phyloP scores from a whole-genome alignment of 2,113 vertebrate species.

The Excalfactoria chinensis region DNA sequence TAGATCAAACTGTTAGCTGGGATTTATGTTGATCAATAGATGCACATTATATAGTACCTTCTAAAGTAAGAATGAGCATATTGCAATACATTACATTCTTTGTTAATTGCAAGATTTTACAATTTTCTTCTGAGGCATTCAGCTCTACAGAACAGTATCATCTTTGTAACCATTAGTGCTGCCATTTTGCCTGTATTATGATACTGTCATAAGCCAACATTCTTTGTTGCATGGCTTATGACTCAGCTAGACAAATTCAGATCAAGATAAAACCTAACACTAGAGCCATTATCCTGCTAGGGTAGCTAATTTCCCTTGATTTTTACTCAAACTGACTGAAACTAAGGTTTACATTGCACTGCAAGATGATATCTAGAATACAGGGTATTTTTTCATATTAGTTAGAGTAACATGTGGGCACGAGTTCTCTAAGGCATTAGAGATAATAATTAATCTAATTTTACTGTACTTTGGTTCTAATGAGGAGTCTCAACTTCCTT shows the following conservation, averaged over 20 bases:
- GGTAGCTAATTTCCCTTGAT: not conserved
- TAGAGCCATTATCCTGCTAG: not conserved
- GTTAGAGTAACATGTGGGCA: not conserved
- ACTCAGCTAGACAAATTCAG: not conserved
- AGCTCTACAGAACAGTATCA: not conserved
- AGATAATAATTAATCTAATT: not conserved
- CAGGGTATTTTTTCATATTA: not conserved
- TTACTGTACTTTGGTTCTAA: not conserved
- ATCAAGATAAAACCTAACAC: not conserved
- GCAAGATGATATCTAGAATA: not conserved
- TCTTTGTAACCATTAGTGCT: constrained; percentile 18
- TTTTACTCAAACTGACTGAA: not conserved
- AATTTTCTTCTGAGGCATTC: constrained; percentile 29
- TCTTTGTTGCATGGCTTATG: not conserved
- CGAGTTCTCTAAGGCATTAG: not conserved
- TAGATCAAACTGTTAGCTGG: not conserved
- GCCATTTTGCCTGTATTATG: not conserved
- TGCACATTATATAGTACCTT: constrained; percentile 15
- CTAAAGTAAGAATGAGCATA: constrained; percentile 7
- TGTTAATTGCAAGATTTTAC: constrained; percentile 30
- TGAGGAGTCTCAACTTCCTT: not conserved
- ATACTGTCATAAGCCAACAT: not conserved
- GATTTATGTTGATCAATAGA: constrained; percentile 57
- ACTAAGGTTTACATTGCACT: not conserved
- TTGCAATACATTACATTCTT: constrained; percentile 7